Evolutionary conservation across 2,888 invertebrate species (phyloP), one percentile per base, ranked within the genome.

Genomic region (Eristalis tenax): DNA sequence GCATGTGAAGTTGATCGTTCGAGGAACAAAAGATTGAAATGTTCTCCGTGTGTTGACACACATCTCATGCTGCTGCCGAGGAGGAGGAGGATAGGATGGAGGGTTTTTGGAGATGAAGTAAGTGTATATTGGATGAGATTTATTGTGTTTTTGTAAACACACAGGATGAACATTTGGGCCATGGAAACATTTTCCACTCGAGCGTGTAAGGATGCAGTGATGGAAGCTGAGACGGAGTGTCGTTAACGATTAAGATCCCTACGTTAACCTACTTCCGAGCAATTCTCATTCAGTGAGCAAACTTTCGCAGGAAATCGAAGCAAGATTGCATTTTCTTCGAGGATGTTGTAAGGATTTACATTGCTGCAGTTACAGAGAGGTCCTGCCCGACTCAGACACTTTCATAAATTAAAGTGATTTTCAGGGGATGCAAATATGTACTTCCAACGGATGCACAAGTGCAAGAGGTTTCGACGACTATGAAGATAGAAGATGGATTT

Each of bases 1-100:
- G 38, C 38, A 50, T 50, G 50, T 50, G 66, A 66, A 59, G 28
- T 43, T 22, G 18, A 63, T 73, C 18, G 22, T 2, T 43, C 38
- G 26, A 10, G 18, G 22, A 15, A 81, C 63, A 80, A 84, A 81
- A 73, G 80, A 71, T 76, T 80, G 63, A 84, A 79, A 75, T 69
- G 74, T 66, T 61, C 50, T 28, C 4, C 28, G 28, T 32, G 26
- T 80, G 66, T 71, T 84, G 79, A 73, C 70, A 73, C 61, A 79
- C n/a, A 66, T 57, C 5, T 22, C 43, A 70, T 32, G 4, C 26
- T 26, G 26, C 63, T 61, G 50, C 23, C 40, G 69, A 80, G 71
- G 66, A 74, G 74, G 56, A 40, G 66, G 71, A 40, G 61, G 56
- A 28, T 28, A 10, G 63, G 70, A 76, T 61, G 56, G 26, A 23